phyloP scores from a whole-genome alignment of 2,797 vertebrate species.

The Poecile montanus region DNA sequence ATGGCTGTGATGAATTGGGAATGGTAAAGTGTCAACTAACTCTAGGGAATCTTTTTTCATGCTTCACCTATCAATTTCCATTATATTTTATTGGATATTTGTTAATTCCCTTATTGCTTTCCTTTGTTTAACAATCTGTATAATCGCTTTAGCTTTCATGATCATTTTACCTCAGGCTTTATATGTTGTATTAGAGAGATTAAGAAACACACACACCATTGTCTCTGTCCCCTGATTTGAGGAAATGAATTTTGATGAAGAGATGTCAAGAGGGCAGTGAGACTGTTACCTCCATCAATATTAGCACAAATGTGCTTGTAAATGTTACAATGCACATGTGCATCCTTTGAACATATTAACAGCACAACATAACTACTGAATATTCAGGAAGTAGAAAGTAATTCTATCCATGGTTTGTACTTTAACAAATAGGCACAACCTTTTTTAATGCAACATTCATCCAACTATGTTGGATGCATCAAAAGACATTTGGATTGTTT shows the following conservation, averaged over 20 bases:
- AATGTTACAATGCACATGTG: neutral
- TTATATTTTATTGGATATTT: neutral
- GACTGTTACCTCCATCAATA: neutral
- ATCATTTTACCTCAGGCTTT: neutral
- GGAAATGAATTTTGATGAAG: neutral
- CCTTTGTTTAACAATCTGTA: neutral
- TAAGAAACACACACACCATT: neutral
- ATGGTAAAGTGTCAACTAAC: neutral
- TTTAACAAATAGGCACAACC: neutral
- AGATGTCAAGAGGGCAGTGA: neutral
- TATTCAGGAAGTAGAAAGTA: conserved; percentile 12
- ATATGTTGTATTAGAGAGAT: neutral
- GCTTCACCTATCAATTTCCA: neutral
- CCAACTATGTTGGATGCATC: neutral
- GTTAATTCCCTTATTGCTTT: neutral
- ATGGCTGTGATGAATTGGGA: neutral
- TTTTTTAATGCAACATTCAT: conserved; percentile 9
- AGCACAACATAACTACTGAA: neutral
- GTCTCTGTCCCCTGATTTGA: neutral
- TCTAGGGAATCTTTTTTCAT: neutral
- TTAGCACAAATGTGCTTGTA: neutral
- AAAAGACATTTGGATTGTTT: conserved; percentile 48
- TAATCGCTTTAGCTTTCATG: neutral
- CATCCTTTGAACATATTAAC: neutral
- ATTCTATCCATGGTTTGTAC: neutral